phyloP scores from a whole-genome alignment of 2,113 vertebrate species.

The Crotalus helleri region DNA sequence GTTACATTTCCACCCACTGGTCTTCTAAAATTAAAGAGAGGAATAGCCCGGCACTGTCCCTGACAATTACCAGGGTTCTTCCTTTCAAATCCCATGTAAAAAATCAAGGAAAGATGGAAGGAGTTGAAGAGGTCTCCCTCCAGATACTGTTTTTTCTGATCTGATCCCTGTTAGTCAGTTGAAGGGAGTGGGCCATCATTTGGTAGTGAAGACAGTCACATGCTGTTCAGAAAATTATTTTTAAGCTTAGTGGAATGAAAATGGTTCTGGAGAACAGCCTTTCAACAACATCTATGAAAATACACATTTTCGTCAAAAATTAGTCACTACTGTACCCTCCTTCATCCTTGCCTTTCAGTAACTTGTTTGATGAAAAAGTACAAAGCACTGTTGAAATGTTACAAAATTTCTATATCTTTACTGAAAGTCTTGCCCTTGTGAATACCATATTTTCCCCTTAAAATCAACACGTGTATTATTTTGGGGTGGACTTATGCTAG shows the following conservation, averaged over 20 bases:
- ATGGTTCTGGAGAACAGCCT: not conserved
- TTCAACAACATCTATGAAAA: not conserved
- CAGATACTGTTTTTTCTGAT: not conserved
- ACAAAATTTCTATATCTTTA: not conserved
- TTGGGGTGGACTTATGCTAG: not conserved
- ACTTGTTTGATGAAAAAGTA: not conserved
- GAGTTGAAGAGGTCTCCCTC: not conserved
- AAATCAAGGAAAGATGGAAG: not conserved
- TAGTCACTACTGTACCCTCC: not conserved
- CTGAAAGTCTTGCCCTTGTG: not conserved
- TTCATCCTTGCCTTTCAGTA: not conserved
- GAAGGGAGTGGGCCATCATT: not conserved
- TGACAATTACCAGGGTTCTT: not conserved
- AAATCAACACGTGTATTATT: not conserved
- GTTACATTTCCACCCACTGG: not conserved
- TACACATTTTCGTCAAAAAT: not conserved
- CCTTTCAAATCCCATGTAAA: not conserved
- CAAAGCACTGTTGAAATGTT: not conserved
- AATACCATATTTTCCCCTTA: not conserved
- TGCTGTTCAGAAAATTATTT: not conserved
- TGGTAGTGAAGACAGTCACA: not conserved
- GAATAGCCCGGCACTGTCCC: not conserved
- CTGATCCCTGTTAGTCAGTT: not conserved
- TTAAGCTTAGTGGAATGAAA: not conserved
- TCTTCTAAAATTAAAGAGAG: not conserved